Percentiles rank a stretch among this genome's conserved stretches.
Evolutionary conservation across 2,888 invertebrate genomes (phyloP).

Genomic region (Trachelus stipa): DNA sequence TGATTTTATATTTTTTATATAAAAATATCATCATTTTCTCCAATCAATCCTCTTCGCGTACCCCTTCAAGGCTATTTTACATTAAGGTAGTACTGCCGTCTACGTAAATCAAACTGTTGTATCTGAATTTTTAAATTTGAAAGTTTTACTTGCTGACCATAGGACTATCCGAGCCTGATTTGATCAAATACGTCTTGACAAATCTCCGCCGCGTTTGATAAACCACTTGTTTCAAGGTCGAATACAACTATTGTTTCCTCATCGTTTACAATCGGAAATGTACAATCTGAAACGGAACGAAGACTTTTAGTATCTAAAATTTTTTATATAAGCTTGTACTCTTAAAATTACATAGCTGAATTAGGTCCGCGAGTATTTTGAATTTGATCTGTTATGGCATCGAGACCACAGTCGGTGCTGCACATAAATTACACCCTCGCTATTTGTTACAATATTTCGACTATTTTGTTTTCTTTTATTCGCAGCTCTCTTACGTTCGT

Average conservation of each 20-base stretch:
- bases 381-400: slow-evolving; percentile 10
- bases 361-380: neutral
- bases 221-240: slow-evolving; percentile 25
- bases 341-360: neutral
- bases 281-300: no score
- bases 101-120: no score
- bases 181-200: slow-evolving; percentile 14
- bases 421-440: slow-evolving; percentile 24
- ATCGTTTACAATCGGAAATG: slow-evolving; percentile 1
- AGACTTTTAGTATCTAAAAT: neutral
- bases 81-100: no score
- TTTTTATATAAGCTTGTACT: neutral
- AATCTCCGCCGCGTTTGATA: slow-evolving; percentile 20
- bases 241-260: slow-evolving; percentile 19
- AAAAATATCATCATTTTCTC: no score
- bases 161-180: no score
- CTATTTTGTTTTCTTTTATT: no score
- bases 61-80: no score
- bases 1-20: no score
- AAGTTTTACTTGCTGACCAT: no score
- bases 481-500: no score
- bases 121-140: no score
- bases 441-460: neutral
- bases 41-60: no score
- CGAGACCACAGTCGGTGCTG: slow-evolving; percentile 18